Evolutionary conservation across 1,140 invertebrate genomes (phyloP).

Genomic region (Pachypeltis micranthus): DNA sequence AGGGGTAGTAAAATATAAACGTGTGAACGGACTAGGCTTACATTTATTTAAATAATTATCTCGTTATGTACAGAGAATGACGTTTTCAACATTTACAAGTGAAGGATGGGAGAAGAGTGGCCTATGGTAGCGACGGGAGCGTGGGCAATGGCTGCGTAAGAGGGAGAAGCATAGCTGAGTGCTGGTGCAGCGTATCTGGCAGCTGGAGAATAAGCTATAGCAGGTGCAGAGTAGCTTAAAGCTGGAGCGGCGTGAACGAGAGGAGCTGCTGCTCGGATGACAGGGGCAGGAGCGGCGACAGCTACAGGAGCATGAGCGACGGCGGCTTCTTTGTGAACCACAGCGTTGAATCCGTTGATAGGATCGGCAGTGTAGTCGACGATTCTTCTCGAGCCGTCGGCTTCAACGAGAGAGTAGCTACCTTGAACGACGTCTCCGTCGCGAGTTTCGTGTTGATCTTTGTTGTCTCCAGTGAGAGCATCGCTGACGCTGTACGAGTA

Average conservation of each 20-base stretch:
- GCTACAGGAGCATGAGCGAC: slow-evolving; percentile 12
- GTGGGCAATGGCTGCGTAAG: slow-evolving; percentile 7
- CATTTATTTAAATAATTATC: no score
- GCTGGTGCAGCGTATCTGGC: slow-evolving; percentile 6
- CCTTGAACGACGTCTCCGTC: slow-evolving; percentile 16
- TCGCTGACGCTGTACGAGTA: slow-evolving; percentile 33
- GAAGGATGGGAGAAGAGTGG: slow-evolving; percentile 9
- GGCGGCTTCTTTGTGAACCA: slow-evolving; percentile 43
- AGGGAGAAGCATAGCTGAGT: neutral
- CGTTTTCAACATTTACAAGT: no score
- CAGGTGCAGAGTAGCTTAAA: neutral
- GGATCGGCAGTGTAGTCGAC: slow-evolving; percentile 33
- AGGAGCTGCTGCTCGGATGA: neutral
- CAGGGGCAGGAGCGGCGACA: neutral
- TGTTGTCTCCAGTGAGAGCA: slow-evolving; percentile 30
- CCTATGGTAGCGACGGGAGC: slow-evolving; percentile 1
- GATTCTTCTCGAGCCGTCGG: slow-evolving; percentile 28
- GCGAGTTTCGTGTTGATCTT: slow-evolving; percentile 30
- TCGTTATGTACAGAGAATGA: no score
- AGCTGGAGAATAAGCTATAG: no score
- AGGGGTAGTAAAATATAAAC: no score
- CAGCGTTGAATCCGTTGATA: slow-evolving; percentile 45
- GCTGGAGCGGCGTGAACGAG: slow-evolving; percentile 1
- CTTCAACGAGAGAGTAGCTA: slow-evolving; percentile 25
- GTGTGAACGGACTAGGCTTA: no score